These are phyloP conservation scores for Kryptolebias marmoratus DNA, from an alignment of 2,113 vertebrate species.

Conservation along the genomic window DNA sequence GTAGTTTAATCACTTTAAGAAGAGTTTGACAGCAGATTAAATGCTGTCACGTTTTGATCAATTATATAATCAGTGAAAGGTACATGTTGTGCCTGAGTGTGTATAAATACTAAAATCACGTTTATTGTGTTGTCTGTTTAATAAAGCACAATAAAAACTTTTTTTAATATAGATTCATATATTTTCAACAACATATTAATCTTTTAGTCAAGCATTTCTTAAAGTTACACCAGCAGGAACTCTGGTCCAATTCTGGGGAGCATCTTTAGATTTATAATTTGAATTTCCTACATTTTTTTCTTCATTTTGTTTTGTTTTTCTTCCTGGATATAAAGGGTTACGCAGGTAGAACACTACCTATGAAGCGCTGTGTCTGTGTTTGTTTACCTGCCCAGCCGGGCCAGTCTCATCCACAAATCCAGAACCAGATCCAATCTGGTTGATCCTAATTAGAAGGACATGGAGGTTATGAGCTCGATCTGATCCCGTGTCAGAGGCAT, in stretches of 20 bases:
- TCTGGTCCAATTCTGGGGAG: not conserved
- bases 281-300: not conserved
- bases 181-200: no score
- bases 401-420: constrained; percentile 2
- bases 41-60: constrained; percentile 27
- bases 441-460: constrained; percentile 22
- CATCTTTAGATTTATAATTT: not conserved
- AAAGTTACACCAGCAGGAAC: not conserved
- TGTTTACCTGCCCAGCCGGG: not conserved
- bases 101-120: no score
- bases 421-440: not conserved
- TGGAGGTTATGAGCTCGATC: constrained; percentile 36
- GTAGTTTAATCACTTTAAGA: constrained; percentile 44
- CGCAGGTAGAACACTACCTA: not conserved
- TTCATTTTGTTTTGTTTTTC: not conserved
- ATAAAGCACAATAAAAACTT: not conserved
- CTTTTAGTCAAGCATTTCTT: no score
- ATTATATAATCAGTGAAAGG: not conserved
- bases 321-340: not conserved
- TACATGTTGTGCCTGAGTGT: not conserved
- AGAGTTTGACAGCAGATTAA: constrained; percentile 20
- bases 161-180: no score
- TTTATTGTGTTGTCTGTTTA: not conserved
- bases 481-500: constrained; percentile 39
- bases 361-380: not conserved